Conservation (phyloP, 2,797 vertebrate genomes). For the Ceryle rudis region DNA sequence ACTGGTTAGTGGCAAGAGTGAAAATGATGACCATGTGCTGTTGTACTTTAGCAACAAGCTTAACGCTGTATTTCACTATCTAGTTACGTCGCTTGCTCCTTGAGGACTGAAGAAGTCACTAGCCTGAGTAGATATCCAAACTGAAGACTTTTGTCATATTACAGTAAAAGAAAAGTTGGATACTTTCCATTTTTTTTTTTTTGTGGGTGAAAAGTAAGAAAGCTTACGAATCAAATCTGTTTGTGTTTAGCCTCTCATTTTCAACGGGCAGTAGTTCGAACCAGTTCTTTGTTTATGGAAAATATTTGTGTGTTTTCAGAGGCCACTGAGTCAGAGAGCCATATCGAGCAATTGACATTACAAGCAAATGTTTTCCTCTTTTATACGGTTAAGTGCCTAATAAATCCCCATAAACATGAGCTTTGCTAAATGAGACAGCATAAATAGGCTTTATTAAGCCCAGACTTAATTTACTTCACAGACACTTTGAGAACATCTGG, state of each 20-base stretch:
- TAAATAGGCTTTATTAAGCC: slow-evolving; percentile 40
- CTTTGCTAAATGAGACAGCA: slow-evolving; percentile 31
- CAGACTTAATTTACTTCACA: not conserved
- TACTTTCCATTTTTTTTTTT: not conserved
- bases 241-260: not conserved
- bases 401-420: slow-evolving; percentile 44
- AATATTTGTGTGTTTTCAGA: slow-evolving; percentile 52
- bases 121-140: not conserved
- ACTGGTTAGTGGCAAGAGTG: not conserved
- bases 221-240: slow-evolving; percentile 1
- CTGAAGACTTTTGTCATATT: not conserved
- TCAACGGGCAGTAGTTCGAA: slow-evolving; percentile 22
- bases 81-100: not conserved
- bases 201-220: rapidly evolving
- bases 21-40: not conserved
- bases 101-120: not conserved
- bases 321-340: slow-evolving; percentile 33
- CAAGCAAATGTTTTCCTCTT: slow-evolving; percentile 60
- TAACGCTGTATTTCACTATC: not conserved
- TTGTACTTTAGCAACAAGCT: not conserved
- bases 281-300: slow-evolving; percentile 52
- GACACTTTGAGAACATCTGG: not conserved
- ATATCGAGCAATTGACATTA: slow-evolving; percentile 6
- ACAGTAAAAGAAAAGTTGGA: not conserved
- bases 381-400: slow-evolving; percentile 37